phyloP scores from a whole-genome alignment of 2,888 invertebrate genomes.

The Orthosia gothica region DNA sequence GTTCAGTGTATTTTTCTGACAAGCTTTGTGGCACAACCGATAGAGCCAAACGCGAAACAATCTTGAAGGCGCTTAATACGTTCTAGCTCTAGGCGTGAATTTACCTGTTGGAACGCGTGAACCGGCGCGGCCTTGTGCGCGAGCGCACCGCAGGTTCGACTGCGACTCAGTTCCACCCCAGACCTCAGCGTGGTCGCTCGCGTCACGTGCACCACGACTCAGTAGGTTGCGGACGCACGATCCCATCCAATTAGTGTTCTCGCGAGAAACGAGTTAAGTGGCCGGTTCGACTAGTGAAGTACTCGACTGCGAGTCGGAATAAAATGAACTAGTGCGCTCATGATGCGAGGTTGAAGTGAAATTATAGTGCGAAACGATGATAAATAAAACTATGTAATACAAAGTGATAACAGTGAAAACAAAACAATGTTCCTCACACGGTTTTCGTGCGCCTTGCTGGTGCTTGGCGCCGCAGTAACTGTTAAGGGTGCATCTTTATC shows the following conservation, averaged over 20 bases:
- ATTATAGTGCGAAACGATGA: constrained; percentile 83
- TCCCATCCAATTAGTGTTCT: constrained; percentile 90
- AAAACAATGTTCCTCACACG: constrained; percentile 87
- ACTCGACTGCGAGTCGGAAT: constrained; percentile 79
- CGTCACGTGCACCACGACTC: constrained; percentile 80
- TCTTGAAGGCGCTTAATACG: constrained; percentile 82
- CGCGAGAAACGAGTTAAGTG: constrained; percentile 91
- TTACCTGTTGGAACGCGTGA: constrained; percentile 93
- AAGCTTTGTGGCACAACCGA: constrained; percentile 80
- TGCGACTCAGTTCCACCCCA: constrained; percentile 90
- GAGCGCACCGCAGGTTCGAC: constrained; percentile 90
- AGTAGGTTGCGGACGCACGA: constrained; percentile 83
- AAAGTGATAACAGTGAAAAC: constrained; percentile 84
- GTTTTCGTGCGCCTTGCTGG: constrained; percentile 84
- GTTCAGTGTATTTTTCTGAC: constrained; percentile 89
- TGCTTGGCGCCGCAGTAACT: constrained; percentile 85
- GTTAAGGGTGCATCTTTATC: constrained; percentile 88
- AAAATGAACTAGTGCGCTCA: constrained; percentile 83
- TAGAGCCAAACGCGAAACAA: constrained; percentile 80
- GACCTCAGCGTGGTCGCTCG: constrained; percentile 88
- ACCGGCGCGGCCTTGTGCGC: constrained; percentile 92
- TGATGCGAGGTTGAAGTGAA: constrained; percentile 82
- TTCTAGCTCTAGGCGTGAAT: constrained; percentile 81
- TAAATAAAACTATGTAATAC: constrained; percentile 87
- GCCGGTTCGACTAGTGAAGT: constrained; percentile 88